Evolutionary conservation across 1,140 invertebrate genomes (phyloP).

Genomic region (Bradynema listronoti): DNA sequence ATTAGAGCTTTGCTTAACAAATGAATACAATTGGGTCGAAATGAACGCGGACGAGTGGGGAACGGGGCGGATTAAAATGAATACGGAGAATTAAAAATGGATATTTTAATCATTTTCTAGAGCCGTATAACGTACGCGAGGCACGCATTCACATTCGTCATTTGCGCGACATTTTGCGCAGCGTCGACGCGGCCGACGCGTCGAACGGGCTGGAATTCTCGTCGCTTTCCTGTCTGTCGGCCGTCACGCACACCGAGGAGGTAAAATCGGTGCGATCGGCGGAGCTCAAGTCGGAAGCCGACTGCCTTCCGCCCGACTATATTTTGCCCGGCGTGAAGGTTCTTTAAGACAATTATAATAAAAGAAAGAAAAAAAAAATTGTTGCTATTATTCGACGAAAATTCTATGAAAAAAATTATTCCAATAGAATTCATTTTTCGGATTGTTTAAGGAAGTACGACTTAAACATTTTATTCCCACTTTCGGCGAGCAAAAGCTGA

Average conservation of each 20-base stretch:
- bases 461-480: conserved; percentile 22
- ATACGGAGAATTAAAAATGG: no score
- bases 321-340: conserved; percentile 17
- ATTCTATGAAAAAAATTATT: no score
- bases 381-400: no score
- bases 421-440: no score
- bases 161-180: conserved; percentile 28
- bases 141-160: conserved; percentile 32
- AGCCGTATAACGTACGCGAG: conserved; percentile 29
- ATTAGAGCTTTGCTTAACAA: conserved; percentile 9
- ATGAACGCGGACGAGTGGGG: no score
- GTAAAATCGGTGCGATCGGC: background rate
- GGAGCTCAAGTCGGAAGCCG: conserved; percentile 10
- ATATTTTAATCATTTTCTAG: conserved; percentile 6
- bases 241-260: conserved; percentile 18
- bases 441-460: conserved; percentile 21
- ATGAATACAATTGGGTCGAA: background rate
- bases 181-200: conserved; percentile 23
- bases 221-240: conserved; percentile 25
- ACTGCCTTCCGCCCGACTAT: conserved; percentile 28
- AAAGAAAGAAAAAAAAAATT: no score
- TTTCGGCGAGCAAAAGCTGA: background rate
- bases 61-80: no score
- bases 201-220: conserved; percentile 26
- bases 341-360: no score